phyloP scores from a whole-genome alignment of 1,140 invertebrate species.

The Euura saliciscinereae region DNA sequence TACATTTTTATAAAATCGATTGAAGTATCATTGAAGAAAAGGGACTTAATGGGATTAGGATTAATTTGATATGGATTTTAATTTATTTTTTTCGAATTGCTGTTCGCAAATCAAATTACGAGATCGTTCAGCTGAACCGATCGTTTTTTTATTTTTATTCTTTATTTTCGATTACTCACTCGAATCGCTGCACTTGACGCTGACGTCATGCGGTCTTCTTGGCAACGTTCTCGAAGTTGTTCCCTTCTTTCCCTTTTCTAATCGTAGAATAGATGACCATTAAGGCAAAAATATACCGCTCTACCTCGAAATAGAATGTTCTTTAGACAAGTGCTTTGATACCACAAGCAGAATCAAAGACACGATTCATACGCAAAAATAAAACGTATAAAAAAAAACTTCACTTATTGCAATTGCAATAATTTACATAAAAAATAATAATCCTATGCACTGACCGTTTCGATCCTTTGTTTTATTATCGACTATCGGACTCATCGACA shows the following conservation, averaged over 20 bases:
- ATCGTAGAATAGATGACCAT: slow-evolving; percentile 7
- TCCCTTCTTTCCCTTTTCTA: slow-evolving; percentile 7
- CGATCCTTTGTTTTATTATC: background rate
- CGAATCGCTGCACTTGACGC: slow-evolving; percentile 6
- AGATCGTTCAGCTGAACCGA: background rate
- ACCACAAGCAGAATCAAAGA: too few relatives aligned
- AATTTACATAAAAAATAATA: too few relatives aligned
- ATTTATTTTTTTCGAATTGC: too few relatives aligned
- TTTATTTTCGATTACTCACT: background rate
- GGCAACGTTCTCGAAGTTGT: background rate
- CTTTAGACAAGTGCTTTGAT: background rate
- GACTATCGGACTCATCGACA: slow-evolving; percentile 5
- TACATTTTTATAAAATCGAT: background rate
- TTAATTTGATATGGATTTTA: too few relatives aligned
- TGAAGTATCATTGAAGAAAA: background rate
- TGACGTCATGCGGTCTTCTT: slow-evolving; percentile 5
- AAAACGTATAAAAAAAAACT: too few relatives aligned
- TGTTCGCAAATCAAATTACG: too few relatives aligned
- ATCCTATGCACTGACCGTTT: background rate
- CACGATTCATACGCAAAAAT: too few relatives aligned
- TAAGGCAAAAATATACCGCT: background rate
- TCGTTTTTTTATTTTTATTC: background rate
- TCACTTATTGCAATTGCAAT: too few relatives aligned
- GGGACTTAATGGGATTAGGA: too few relatives aligned
- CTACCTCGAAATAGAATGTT: background rate